A percentile compares a stretch with the other conserved stretches of the same genome.
These are phyloP conservation scores for Caiman crocodilus DNA, from an alignment of 2,797 vertebrate species.

Conservation along the genomic window DNA sequence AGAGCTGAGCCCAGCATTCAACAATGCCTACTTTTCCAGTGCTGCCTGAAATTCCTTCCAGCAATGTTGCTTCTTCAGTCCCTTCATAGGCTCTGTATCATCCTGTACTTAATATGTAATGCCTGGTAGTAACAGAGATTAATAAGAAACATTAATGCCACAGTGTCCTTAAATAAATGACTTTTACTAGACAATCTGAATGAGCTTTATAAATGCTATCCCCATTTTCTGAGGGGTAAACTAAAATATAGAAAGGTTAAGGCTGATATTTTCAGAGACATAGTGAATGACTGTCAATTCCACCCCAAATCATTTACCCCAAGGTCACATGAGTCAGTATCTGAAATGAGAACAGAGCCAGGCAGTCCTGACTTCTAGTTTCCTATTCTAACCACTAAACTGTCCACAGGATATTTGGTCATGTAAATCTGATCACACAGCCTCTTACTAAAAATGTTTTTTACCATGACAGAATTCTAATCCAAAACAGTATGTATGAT, in stretches of 20 bases:
- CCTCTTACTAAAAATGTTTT: constrained; percentile 51
- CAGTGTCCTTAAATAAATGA: neutral
- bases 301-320: constrained; percentile 52
- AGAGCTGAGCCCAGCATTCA: neutral
- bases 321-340: constrained; percentile 61
- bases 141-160: neutral
- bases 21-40: neutral
- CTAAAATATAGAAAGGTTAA: neutral
- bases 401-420: constrained; percentile 74
- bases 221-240: neutral
- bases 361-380: constrained; percentile 49
- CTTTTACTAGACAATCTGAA: neutral
- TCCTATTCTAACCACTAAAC: constrained; percentile 65
- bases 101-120: neutral
- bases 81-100: neutral
- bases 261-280: neutral
- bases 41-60: neutral
- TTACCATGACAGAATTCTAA: constrained; percentile 48
- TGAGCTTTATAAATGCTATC: neutral
- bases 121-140: neutral
- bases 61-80: neutral
- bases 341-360: constrained; percentile 62
- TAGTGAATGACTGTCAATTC: constrained; percentile 29
- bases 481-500: constrained; percentile 2
- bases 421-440: constrained; percentile 61